Percentiles rank a stretch among this genome's conserved stretches.
These are phyloP conservation scores for Hylaeus volcanicus DNA, from an alignment of 1,140 invertebrate species.

Conservation along the genomic window DNA sequence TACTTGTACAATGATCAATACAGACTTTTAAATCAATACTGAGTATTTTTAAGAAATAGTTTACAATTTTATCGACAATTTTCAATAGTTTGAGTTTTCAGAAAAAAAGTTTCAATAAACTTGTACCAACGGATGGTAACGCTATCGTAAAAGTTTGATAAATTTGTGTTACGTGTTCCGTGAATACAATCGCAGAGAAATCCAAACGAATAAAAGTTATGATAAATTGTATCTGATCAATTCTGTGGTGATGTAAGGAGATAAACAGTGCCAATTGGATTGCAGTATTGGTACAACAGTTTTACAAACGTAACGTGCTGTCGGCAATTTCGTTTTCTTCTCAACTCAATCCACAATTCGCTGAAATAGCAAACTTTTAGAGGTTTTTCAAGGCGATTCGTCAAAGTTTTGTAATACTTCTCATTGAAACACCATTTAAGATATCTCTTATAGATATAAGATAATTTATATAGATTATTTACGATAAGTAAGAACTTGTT, in stretches of 20 bases:
- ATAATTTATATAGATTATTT: not conserved
- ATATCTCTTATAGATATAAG: not conserved
- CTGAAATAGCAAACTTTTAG: not conserved
- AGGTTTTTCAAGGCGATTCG: not conserved
- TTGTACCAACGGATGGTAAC: not conserved
- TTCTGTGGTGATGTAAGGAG: constrained; percentile 22
- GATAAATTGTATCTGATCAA: constrained; percentile 51
- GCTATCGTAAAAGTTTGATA: not conserved
- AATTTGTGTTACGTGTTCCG: not conserved
- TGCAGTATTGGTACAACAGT: constrained; percentile 32
- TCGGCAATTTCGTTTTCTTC: constrained; percentile 50
- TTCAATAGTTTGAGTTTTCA: too few species aligned
- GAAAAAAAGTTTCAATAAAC: not conserved
- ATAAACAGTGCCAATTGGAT: constrained; percentile 53
- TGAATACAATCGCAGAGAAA: not conserved
- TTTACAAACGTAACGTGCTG: constrained; percentile 32
- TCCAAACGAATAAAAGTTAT: constrained; percentile 47
- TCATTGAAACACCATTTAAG: not conserved
- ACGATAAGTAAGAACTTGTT: not conserved
- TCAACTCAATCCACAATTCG: constrained; percentile 38
- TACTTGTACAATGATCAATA: too few species aligned
- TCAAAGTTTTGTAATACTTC: not conserved
- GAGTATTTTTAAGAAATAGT: too few species aligned
- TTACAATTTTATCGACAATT: too few species aligned
- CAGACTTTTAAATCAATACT: too few species aligned